These are phyloP conservation scores for Lota lota DNA, from an alignment of 2,113 vertebrate species.

Conservation along the genomic window DNA sequence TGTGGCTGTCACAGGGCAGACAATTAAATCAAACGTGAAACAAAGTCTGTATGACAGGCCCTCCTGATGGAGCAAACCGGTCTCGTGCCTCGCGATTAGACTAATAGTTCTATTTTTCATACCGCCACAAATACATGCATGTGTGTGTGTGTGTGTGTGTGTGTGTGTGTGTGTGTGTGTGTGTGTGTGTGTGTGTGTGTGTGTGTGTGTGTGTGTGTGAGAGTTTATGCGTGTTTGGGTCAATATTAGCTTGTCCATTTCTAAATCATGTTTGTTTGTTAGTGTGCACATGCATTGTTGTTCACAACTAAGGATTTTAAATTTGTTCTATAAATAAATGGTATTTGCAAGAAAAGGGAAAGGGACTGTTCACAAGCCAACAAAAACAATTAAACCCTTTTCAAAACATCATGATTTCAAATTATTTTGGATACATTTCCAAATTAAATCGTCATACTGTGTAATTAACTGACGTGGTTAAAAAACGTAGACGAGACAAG, in stretches of 20 bases:
- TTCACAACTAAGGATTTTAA: not conserved
- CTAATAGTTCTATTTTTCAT: constrained; percentile 84
- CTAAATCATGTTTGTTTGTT: constrained; percentile 1
- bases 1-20: constrained; percentile 99
- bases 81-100: constrained; percentile 89
- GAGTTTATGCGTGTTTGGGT: not conserved
- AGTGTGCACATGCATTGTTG: constrained; percentile 2
- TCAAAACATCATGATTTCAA: too few relatives aligned
- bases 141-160: constrained; percentile 20
- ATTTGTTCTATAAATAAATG: too few relatives aligned
- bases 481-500: constrained; percentile 25
- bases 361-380: too few relatives aligned
- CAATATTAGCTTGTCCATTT: not conserved
- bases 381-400: too few relatives aligned
- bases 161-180: not conserved
- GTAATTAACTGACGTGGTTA: constrained; percentile 18
- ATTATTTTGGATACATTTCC: not conserved
- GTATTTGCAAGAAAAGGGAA: too few relatives aligned
- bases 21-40: constrained; percentile 99
- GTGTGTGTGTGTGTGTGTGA: not conserved
- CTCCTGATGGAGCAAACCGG: constrained; percentile 94
- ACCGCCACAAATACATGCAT: constrained; percentile 17
- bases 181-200: not conserved
- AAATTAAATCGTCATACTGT: not conserved
- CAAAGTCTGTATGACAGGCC: constrained; percentile 97